Conservation (phyloP, 2,113 vertebrate genomes). For the Brevimyrus niger region DNA sequence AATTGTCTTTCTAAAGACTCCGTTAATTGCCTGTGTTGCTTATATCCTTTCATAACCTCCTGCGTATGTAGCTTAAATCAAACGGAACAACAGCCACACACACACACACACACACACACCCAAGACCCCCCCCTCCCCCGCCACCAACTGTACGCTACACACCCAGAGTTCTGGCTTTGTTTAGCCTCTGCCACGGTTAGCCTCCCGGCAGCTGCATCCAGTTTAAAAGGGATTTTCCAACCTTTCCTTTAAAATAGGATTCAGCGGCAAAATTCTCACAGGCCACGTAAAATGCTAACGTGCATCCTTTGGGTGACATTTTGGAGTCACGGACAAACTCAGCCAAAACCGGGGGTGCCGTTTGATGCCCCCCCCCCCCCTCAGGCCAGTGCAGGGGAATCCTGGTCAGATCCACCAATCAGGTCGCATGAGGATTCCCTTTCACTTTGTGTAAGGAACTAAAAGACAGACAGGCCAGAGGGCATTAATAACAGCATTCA, state of each 20-base stretch:
- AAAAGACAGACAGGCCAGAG: slow-evolving; percentile 58
- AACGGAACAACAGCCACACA: background rate
- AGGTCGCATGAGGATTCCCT: slow-evolving; percentile 39
- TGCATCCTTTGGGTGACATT: slow-evolving; percentile 21
- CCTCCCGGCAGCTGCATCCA: slow-evolving; percentile 31
- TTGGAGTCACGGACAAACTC: slow-evolving; percentile 26
- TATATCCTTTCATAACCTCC: background rate
- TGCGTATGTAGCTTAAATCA: background rate
- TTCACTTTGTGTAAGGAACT: slow-evolving; percentile 35
- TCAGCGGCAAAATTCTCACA: background rate
- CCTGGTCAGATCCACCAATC: slow-evolving; percentile 35
- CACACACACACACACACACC: no score
- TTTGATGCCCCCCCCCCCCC: slow-evolving; percentile 16
- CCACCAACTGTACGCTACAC: background rate
- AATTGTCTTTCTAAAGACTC: background rate
- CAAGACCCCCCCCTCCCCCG: no score
- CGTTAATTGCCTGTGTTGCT: background rate
- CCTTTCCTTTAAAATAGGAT: background rate
- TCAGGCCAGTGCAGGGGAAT: background rate
- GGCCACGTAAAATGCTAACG: slow-evolving; percentile 12
- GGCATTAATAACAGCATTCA: slow-evolving; percentile 44
- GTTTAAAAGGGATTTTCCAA: slow-evolving; percentile 21
- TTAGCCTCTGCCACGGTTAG: slow-evolving; percentile 21
- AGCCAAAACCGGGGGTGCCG: background rate
- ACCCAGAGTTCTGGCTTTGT: background rate